Base-by-base conservation (phyloP, 2,888 invertebrate genomes). In the Marasmarcha lunaedactyla region DNA sequence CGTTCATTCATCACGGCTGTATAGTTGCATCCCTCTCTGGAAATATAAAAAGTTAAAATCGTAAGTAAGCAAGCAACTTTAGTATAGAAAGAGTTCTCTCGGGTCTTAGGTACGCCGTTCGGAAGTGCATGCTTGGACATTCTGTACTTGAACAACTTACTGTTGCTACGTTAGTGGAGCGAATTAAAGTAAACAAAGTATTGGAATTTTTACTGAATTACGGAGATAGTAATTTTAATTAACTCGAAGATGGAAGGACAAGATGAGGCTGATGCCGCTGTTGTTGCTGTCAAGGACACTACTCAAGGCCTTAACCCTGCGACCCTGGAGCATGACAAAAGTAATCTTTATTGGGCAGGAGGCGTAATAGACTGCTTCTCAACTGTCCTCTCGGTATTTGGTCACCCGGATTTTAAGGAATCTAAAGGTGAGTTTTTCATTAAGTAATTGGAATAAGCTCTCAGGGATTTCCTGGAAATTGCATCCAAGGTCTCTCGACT, bases 351-450 rank as follows among this genome's bases (percentile, higher is more conserved):
- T 42, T 93, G 93, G 92, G 87, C 93, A 65, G 91, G 90, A 46
- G 94, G 95, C 0, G 86, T 97, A 41, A 83, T 95, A 50, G 94
- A 94, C 1, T 97, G 97, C 60, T 89, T 97, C 61, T 87, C 93
- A 45, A 94, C 95, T 0, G 91, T 97, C 7, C 86, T 94, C 69
- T 91, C 91, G n/a, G 88, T 96, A 51, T 92, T 96, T 42, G 94
- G 93, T 66, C 89, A 90, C 10, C 84, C 88, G 1, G 93, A 92
- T 57, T 86, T 88, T 44, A 92, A 90, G 60, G 85, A 85, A 45
- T 66, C 71, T 42, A 81, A 87, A 83, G 89, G 89, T 89, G 59
- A 62, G 53, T 30, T 33, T 40, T 27, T 15, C 33, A 38, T 44
- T 30, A 36, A 36, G 33, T 43, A 35, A 47, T 37, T 9, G 36